Percentiles rank a stretch among this genome's conserved stretches.
These are phyloP conservation scores for Myotis pilosus DNA, from an alignment of 2,797 vertebrate species.

Conservation along the genomic window DNA sequence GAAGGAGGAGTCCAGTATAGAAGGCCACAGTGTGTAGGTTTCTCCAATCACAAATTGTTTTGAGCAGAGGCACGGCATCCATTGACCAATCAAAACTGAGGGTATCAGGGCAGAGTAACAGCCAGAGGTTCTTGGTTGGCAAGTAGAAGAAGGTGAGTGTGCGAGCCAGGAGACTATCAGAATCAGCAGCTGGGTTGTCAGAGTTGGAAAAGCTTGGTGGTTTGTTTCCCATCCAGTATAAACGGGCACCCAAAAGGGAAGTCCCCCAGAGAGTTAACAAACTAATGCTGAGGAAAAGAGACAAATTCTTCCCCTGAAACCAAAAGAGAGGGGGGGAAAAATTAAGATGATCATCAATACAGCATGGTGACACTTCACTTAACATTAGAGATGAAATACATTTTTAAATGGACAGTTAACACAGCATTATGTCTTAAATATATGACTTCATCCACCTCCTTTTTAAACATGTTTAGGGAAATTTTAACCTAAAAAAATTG, in stretches of 20 bases:
- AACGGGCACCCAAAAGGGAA: conserved; percentile 90
- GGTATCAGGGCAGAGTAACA: conserved; percentile 95
- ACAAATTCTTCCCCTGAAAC: conserved; percentile 91
- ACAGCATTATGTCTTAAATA: background rate
- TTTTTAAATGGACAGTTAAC: background rate
- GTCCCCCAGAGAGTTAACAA: conserved; percentile 92
- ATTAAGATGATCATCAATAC: conserved; percentile 41
- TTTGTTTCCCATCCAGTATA: conserved; percentile 99
- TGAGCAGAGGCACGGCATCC: conserved; percentile 96
- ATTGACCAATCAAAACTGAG: conserved; percentile 99
- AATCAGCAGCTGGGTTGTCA: conserved; percentile 97
- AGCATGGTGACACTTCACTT: background rate
- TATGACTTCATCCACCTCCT: background rate
- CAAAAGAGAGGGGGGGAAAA: conserved; percentile 54
- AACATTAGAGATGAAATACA: background rate
- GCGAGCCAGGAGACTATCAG: conserved; percentile 90
- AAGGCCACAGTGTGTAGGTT: conserved; percentile 92
- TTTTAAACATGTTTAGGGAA: background rate
- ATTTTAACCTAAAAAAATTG: background rate
- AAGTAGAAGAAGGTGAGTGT: conserved; percentile 94
- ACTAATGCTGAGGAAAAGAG: conserved; percentile 91
- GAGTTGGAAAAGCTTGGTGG: conserved; percentile 99
- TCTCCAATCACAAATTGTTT: conserved; percentile 91
- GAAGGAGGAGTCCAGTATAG: conserved; percentile 89
- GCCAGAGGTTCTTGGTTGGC: conserved; percentile 95